Evolutionary conservation across 2,888 invertebrate species (phyloP), one percentile per base, ranked within the genome.

Genomic region (Laothoe populi): DNA sequence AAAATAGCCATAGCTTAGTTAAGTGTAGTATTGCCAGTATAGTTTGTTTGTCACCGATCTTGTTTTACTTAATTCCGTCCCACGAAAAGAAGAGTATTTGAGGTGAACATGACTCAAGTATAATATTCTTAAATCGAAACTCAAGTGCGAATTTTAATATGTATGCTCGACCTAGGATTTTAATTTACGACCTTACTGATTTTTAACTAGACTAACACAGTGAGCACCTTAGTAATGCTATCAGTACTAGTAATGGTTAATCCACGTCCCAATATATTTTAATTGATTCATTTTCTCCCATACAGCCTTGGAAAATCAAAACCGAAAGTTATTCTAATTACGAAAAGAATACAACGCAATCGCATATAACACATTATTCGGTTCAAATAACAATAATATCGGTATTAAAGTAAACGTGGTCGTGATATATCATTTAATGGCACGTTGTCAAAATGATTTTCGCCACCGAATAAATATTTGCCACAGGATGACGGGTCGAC

Each of bases 401-500:
- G 11, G 38, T 38, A 19, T 35, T 35, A 16, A 35, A 31, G 19
- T 35, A 19, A 8, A 16, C 35, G 35, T 53, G 35, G 11, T 19
- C 44, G 44, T 53, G 35, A 53, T 35, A 35, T 59, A 21, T 53
- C 38, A 26, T 61, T 59, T 23, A 62, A 59, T 42, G 45, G 31
- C 3, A 58, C 10, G n/a, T 13, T 24, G 64, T 66, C 10, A 60
- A 65, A 64, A 65, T 65, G 63, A 59, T 19, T 35, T 53, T 31
- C n/a, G 53, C 57, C 59, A 31, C 61, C 63, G 64, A 70, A 72
- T 57, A 35, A 57, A 38, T 60, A 53, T 61, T 61, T 61, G 53
- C 71, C 71, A 70, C 68, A 67, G 71, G 67, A 53, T 53, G 71
- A 70, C 66, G 68, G 70, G 61, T 63, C 64, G 10, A 11, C 65